phyloP scores from a whole-genome alignment of 2,113 vertebrate genomes.

The Cyprinodon variegatus region DNA sequence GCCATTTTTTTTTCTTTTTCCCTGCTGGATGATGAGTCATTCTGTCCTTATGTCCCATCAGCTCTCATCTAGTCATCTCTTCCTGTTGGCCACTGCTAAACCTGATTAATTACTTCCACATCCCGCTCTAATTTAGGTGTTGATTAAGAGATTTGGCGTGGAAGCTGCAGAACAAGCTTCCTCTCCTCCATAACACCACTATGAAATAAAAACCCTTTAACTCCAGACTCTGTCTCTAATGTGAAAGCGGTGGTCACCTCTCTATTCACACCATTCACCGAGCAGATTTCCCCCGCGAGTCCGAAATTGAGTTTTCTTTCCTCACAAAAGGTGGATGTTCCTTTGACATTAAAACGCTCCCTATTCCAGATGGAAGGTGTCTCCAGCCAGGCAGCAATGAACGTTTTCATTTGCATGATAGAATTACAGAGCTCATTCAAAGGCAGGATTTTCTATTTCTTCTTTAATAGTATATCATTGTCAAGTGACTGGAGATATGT shows the following conservation, averaged over 20 bases:
- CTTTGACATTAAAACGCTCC: conserved; percentile 31
- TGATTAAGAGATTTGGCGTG: conserved; percentile 47
- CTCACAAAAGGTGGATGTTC: conserved; percentile 35
- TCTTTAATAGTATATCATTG: conserved; percentile 55
- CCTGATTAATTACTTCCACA: conserved; percentile 55
- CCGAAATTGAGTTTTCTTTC: conserved; percentile 31
- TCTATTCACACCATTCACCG: conserved; percentile 4
- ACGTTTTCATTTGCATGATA: conserved; percentile 57
- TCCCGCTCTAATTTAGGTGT: conserved; percentile 45
- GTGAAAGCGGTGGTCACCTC: conserved; percentile 22
- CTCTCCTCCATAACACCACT: conserved; percentile 11
- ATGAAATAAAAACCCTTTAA: neutral
- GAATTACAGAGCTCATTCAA: conserved; percentile 56
- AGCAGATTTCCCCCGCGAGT: conserved; percentile 15
- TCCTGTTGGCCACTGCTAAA: conserved; percentile 17
- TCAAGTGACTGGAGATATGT: conserved; percentile 54
- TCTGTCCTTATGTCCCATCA: neutral
- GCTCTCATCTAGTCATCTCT: neutral
- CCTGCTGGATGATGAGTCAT: neutral
- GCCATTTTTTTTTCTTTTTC: neutral
- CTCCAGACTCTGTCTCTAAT: conserved; percentile 21
- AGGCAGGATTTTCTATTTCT: conserved; percentile 46
- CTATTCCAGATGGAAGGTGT: conserved; percentile 38
- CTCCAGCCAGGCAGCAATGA: conserved; percentile 14
- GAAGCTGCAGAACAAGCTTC: conserved; percentile 41